Base-by-base conservation (phyloP, 2,797 vertebrate species). In the Chlorospingus semifuscus region DNA sequence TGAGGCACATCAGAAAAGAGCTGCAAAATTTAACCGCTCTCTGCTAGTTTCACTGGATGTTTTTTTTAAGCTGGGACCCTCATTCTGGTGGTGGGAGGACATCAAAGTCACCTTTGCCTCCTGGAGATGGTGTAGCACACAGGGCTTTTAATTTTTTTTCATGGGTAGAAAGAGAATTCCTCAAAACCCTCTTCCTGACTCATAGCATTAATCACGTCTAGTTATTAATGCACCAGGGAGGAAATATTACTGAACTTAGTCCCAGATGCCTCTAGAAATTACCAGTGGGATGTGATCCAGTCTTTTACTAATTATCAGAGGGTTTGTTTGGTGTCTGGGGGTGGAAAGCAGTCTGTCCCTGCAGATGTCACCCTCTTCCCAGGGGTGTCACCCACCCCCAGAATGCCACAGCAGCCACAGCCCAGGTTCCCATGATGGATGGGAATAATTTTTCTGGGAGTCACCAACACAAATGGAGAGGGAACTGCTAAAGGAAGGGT, bases 181-280 rank as follows among this genome's bases (percentile, higher is more conserved):
- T 96, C 65, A 96, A 96, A 95, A 92, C 71, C 81, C 15, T 92
- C 68, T 68, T 81, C 80, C 79, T 93, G 94, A 94, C 47, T 93
- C 96, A 93, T 27, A 32, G 55, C 55, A 34, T 93, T 96, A 90
- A 93, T 93, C 90, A 94, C 1, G 1, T 89, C 83, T 90, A 20
- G 70, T 87, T 92, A 57, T 84, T 90, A 86, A 89, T 65, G 63
- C 78, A 76, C 42, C 15, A 65, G 70, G 66, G 94, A 96, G 86
- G 60, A 66, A 89, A 84, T 72, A 77, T 76, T 87, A 29, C 92
- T 95, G 84, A 92, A 92, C 55, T 92, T 88, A 93, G 50, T 39
- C 72, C 57, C 46, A 66, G 60, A 71, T 53, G 86, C 19, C 56
- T 83, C 77, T 75, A 65, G 57, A 92, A 96, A 39, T 39, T 44